Conservation (phyloP, 2,113 vertebrate species). For the Elaphurus davidianus region DNA sequence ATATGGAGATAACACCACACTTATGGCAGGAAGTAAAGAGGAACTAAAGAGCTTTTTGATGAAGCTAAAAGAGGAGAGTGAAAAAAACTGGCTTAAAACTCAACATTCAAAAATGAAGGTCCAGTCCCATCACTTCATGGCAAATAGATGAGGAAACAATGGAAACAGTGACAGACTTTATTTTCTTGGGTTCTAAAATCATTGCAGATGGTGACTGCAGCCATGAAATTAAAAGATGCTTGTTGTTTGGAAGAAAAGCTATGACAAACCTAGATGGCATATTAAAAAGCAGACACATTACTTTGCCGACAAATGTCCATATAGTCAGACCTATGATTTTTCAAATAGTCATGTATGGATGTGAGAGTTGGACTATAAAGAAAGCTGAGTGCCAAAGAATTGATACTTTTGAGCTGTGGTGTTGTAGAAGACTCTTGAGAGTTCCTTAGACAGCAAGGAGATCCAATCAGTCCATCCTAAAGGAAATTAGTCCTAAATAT, state of each 20-base stretch:
- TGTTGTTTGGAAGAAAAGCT: not conserved
- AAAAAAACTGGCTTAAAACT: not conserved
- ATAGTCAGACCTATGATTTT: not conserved
- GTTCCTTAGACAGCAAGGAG: not conserved
- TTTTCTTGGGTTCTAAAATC: not conserved
- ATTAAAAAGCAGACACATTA: not conserved
- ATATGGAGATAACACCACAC: not conserved
- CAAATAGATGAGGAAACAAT: not conserved
- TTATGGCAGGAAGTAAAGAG: not conserved
- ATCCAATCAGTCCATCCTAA: not conserved
- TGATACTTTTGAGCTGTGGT: not conserved
- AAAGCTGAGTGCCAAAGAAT: not conserved
- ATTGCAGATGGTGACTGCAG: not conserved
- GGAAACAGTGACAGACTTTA: not conserved
- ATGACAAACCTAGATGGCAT: not conserved
- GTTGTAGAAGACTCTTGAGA: not conserved
- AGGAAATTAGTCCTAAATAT: not conserved
- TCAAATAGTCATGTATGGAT: not conserved
- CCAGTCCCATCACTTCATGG: not conserved
- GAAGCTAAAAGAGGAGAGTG: not conserved
- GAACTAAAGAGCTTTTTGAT: not conserved
- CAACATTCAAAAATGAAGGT: not conserved
- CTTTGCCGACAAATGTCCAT: not conserved
- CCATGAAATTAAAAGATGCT: not conserved
- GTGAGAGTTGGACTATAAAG: not conserved